phyloP scores from a whole-genome alignment of 2,113 vertebrate genomes.

The Anseranas semipalmata region DNA sequence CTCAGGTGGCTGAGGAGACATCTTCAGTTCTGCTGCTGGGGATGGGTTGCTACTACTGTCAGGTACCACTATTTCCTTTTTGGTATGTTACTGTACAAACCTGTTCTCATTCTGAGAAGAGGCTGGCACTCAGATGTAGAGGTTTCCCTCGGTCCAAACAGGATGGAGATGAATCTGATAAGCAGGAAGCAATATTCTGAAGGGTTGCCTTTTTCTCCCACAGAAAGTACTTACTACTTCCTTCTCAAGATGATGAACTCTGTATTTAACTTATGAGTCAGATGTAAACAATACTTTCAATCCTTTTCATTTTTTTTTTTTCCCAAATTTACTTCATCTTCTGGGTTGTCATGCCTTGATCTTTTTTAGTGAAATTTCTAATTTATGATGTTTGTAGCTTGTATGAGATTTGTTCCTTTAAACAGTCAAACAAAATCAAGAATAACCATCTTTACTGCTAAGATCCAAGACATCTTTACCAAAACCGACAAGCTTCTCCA shows the following conservation, averaged over 20 bases:
- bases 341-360: background rate
- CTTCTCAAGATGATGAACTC: background rate
- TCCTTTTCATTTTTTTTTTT: background rate
- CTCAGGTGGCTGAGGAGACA: fast-evolving
- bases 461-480: background rate
- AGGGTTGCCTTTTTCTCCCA: background rate
- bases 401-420: background rate
- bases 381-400: background rate
- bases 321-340: background rate
- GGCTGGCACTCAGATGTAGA: background rate
- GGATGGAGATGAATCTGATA: background rate
- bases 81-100: background rate
- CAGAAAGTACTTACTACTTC: background rate
- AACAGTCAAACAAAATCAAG: background rate
- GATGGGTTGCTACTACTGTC: background rate
- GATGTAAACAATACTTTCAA: background rate
- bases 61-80: background rate
- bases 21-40: background rate
- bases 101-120: background rate
- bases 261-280: background rate
- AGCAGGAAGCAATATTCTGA: background rate
- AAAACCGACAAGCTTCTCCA: background rate
- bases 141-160: background rate
- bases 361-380: background rate
- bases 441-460: background rate